Percentiles rank a stretch among this genome's conserved stretches.
phyloP scores from a whole-genome alignment of 2,113 vertebrate species.

The Daboia siamensis region DNA sequence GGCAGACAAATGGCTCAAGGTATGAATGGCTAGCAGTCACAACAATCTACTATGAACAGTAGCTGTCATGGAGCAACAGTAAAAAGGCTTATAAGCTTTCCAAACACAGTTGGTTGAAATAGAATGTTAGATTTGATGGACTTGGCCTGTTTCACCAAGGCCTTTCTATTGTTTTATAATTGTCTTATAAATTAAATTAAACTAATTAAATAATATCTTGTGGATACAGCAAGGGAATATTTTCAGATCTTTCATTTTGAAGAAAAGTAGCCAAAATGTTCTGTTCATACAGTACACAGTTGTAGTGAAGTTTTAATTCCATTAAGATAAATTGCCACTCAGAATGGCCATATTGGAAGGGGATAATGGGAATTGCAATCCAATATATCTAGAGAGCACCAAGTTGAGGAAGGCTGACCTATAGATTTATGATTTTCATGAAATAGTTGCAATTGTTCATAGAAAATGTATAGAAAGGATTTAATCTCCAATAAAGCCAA shows the following conservation, averaged over 20 bases:
- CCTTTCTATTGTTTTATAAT: background rate
- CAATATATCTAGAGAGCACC: background rate
- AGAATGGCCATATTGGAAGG: background rate
- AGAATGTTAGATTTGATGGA: background rate
- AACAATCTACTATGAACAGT: background rate
- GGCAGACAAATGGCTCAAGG: background rate
- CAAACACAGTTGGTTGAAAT: background rate
- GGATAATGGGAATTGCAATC: background rate
- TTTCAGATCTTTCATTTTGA: background rate
- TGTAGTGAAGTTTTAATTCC: background rate
- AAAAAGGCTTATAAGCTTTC: background rate
- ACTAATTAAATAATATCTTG: background rate
- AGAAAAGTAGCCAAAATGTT: background rate
- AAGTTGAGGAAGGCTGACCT: background rate
- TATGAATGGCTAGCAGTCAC: background rate
- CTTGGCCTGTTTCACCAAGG: background rate
- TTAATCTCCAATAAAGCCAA: conserved; percentile 30
- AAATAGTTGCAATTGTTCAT: background rate
- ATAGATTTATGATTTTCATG: background rate
- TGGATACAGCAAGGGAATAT: background rate
- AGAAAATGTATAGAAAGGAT: conserved; percentile 9
- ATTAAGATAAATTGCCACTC: background rate
- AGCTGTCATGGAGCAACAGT: background rate
- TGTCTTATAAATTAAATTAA: background rate
- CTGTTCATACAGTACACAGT: background rate